Percentiles rank a stretch among this genome's conserved stretches.
Conservation (phyloP, 53 echinoderm and acorn worm species). For the Luidia sarsii region DNA sequence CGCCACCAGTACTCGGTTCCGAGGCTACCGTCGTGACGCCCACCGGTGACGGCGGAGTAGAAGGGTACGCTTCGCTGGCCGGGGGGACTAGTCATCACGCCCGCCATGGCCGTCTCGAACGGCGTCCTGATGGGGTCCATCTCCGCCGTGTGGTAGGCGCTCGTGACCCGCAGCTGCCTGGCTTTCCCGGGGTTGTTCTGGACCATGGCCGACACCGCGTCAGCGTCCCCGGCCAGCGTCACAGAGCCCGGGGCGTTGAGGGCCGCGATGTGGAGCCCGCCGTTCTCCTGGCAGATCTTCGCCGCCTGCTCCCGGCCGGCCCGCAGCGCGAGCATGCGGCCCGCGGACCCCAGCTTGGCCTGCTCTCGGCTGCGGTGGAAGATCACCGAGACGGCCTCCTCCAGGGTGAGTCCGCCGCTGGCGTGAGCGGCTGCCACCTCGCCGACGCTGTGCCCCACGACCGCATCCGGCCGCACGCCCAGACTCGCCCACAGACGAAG, state of each 20-base stretch:
- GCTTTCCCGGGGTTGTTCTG: conserved; percentile 84
- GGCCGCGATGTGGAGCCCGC: conserved; percentile 86
- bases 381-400: conserved; percentile 88
- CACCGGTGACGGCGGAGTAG: conserved; percentile 91
- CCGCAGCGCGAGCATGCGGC: conserved; percentile 89
- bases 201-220: conserved; percentile 73
- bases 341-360: conserved; percentile 84
- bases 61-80: conserved; percentile 60
- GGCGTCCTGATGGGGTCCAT: conserved; percentile 96
- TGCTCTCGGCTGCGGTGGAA: conserved; percentile 87
- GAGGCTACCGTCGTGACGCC: conserved; percentile 77
- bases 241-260: conserved; percentile 90
- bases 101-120: conserved; percentile 81
- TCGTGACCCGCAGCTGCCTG: conserved; percentile 85
- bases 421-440: conserved; percentile 97
- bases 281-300: conserved; percentile 68
- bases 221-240: conserved; percentile 78
- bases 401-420: conserved; percentile 83
- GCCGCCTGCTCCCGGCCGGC: conserved; percentile 76
- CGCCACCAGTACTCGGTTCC: conserved; percentile 92
- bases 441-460: conserved; percentile 95
- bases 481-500: conserved; percentile 74
- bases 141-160: conserved; percentile 96
- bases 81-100: conserved; percentile 71
- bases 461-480: conserved; percentile 79